These are phyloP conservation scores for Sogatella furcifera DNA, from an alignment of 1,140 invertebrate species.

Conservation along the genomic window DNA sequence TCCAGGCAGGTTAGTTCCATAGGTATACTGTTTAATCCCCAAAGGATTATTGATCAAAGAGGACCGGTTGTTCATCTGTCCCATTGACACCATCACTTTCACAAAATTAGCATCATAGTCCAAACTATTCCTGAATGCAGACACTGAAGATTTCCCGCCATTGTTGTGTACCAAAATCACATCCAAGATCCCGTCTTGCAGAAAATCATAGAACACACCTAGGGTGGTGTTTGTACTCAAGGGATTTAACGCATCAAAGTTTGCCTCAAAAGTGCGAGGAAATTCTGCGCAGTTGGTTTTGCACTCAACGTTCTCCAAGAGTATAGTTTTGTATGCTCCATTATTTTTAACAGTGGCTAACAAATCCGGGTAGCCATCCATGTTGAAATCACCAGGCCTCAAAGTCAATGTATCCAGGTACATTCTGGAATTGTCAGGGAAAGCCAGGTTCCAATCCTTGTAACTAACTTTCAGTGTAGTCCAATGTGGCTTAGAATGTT, in stretches of 20 bases:
- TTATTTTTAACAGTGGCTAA: constrained; percentile 56
- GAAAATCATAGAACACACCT: constrained; percentile 87
- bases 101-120: constrained; percentile 93
- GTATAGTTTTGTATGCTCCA: constrained; percentile 45
- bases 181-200: constrained; percentile 74
- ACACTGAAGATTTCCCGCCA: constrained; percentile 39
- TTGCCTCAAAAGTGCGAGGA: constrained; percentile 60
- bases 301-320: constrained; percentile 69
- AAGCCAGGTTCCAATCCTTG: constrained; percentile 41
- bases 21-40: constrained; percentile 66
- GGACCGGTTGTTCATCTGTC: constrained; percentile 58
- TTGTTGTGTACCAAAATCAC: constrained; percentile 59
- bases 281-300: constrained; percentile 42
- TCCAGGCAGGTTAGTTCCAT: constrained; percentile 79
- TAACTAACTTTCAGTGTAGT: constrained; percentile 58
- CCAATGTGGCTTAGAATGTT: constrained; percentile 35
- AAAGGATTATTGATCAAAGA: constrained; percentile 54
- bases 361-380: constrained; percentile 93
- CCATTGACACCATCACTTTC: constrained; percentile 87
- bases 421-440: constrained; percentile 35
- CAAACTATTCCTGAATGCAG: constrained; percentile 75
- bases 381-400: constrained; percentile 83
- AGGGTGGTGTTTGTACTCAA: constrained; percentile 62
- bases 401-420: constrained; percentile 67
- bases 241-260: constrained; percentile 56